Conservation (phyloP, 2,797 vertebrate species). For the Thamnophis elegans region DNA sequence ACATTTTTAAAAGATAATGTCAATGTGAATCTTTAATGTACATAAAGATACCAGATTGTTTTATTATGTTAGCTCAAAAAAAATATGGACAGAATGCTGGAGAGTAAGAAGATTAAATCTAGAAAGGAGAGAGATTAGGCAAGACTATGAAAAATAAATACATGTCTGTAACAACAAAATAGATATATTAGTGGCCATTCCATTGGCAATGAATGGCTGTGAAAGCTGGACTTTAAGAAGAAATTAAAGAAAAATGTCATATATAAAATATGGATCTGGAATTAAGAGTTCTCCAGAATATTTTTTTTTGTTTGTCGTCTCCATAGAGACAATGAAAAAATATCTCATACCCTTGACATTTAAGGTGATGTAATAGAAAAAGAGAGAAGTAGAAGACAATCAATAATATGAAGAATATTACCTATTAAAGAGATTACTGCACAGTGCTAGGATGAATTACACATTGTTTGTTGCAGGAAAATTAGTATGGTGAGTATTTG, state of each 20-base stretch:
- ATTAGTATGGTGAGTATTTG: neutral
- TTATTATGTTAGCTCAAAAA: neutral
- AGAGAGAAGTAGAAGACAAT: neutral
- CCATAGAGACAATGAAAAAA: neutral
- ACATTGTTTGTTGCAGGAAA: neutral
- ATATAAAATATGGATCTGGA: neutral
- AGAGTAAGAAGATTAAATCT: neutral
- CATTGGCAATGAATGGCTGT: neutral
- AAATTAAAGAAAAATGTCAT: neutral
- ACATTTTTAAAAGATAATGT: neutral
- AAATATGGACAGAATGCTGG: neutral
- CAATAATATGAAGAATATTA: neutral
- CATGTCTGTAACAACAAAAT: neutral
- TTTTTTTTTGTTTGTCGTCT: neutral
- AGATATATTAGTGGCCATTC: neutral
- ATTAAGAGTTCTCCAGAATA: neutral
- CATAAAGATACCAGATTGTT: neutral
- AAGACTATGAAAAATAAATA: neutral
- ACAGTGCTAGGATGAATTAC: neutral
- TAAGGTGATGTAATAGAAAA: neutral
- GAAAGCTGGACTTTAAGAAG: neutral
- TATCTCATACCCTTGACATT: neutral
- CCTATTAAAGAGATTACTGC: neutral
- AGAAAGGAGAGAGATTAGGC: neutral
- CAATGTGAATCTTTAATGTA: neutral